Conservation (phyloP, 2,797 vertebrate genomes). For the Kryptopterus vitreolus region DNA sequence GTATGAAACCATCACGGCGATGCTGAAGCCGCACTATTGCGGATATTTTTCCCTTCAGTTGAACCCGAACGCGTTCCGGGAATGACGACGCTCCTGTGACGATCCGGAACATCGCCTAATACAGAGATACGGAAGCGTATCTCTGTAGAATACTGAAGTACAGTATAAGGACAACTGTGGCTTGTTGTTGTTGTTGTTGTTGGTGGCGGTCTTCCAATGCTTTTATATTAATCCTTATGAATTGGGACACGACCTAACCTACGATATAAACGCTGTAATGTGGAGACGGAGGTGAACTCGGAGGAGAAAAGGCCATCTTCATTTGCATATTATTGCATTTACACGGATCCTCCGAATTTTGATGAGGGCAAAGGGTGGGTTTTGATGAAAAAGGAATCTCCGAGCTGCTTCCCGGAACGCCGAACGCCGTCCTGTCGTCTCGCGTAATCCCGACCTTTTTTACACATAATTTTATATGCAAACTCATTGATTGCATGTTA, state of each 20-base stretch:
- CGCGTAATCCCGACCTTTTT: neutral
- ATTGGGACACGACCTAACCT: neutral
- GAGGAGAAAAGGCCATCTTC: neutral
- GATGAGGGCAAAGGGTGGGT: neutral
- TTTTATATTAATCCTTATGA: constrained; percentile 2
- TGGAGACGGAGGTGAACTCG: neutral
- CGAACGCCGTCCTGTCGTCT: neutral
- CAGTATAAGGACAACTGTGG: too few species aligned
- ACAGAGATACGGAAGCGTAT: too few species aligned
- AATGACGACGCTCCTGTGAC: too few species aligned
- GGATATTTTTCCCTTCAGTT: too few species aligned
- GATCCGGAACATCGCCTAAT: too few species aligned
- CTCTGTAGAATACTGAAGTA: too few species aligned
- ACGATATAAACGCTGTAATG: neutral
- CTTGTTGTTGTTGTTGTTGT: neutral
- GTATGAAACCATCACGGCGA: too few species aligned
- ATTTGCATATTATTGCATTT: constrained; percentile 17
- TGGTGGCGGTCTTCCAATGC: too few species aligned
- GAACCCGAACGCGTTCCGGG: too few species aligned
- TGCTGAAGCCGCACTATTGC: too few species aligned
- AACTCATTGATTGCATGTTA: neutral
- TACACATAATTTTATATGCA: neutral
- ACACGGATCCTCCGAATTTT: constrained; percentile 3
- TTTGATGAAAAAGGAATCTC: neutral
- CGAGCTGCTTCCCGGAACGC: too few species aligned